phyloP scores from a whole-genome alignment of 1,140 invertebrate species.

The Habropoda laboriosa region DNA sequence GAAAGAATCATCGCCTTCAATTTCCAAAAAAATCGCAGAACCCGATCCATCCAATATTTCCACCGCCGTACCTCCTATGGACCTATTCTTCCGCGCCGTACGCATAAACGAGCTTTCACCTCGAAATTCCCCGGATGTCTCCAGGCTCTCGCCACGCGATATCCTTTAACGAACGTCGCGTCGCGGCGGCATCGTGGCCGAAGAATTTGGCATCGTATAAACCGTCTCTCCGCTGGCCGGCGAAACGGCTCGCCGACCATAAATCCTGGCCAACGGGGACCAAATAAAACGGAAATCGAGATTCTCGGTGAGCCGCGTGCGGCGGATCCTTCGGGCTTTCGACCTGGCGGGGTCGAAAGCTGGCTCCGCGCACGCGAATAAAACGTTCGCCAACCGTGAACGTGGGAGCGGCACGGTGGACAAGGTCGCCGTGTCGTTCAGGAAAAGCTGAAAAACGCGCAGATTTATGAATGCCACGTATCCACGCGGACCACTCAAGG shows the following conservation, averaged over 20 bases:
- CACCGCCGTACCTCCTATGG: too few species aligned
- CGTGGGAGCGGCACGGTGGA: slow-evolving; percentile 33
- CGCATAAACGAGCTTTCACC: background rate
- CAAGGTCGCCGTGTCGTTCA: slow-evolving; percentile 46
- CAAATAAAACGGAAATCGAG: slow-evolving; percentile 65
- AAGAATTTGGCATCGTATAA: slow-evolving; percentile 61
- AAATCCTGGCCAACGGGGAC: slow-evolving; percentile 54
- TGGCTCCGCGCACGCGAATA: slow-evolving; percentile 20
- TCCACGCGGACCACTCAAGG: too few species aligned
- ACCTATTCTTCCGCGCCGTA: too few species aligned
- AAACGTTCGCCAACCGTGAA: slow-evolving; percentile 38
- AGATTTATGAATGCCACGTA: slow-evolving; percentile 62
- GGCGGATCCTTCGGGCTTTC: slow-evolving; percentile 32
- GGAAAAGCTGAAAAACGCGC: slow-evolving; percentile 60
- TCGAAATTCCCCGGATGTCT: background rate
- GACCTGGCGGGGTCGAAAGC: slow-evolving; percentile 32
- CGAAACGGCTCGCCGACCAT: slow-evolving; percentile 48
- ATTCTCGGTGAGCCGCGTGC: slow-evolving; percentile 54
- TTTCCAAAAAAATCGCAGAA: too few species aligned
- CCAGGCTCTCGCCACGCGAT: background rate
- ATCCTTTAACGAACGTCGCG: slow-evolving; percentile 54
- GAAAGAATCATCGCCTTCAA: too few species aligned
- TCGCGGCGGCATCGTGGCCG: slow-evolving; percentile 22
- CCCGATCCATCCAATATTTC: too few species aligned
- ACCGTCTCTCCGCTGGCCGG: slow-evolving; percentile 44